A percentile compares a stretch with the other conserved stretches of the same genome.
Conservation (phyloP, 2,113 vertebrate species). For the Tupaia tana region DNA sequence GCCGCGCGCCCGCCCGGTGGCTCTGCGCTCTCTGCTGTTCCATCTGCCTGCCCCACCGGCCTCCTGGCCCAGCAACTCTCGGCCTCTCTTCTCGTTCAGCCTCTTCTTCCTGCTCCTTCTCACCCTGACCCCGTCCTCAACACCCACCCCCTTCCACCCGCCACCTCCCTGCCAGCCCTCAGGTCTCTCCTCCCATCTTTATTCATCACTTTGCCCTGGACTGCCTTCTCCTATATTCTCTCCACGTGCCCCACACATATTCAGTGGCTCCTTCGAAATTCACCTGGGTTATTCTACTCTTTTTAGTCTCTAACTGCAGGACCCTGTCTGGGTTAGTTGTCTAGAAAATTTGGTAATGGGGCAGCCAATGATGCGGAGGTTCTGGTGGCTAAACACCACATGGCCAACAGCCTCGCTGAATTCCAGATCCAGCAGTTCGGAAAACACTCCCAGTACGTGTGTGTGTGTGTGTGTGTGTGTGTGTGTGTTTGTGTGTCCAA, state of each 20-base stretch:
- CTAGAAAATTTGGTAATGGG: background rate
- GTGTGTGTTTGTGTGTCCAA: too few species aligned
- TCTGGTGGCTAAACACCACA: too few species aligned
- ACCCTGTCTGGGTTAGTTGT: background rate
- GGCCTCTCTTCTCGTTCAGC: constrained; percentile 27
- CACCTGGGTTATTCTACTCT: constrained; percentile 35
- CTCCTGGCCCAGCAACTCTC: constrained; percentile 46
- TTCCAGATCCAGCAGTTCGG: too few species aligned
- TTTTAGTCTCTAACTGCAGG: background rate
- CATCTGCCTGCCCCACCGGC: constrained; percentile 66
- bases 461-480: too few species aligned
- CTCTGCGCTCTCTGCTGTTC: constrained; percentile 50
- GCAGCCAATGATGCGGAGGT: too few species aligned
- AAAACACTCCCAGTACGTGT: too few species aligned
- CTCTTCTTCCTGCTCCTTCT: background rate
- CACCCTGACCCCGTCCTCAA: too few species aligned
- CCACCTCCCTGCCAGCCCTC: background rate
- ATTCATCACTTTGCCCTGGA: background rate
- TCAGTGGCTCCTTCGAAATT: constrained; percentile 62
- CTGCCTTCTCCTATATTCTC: background rate
- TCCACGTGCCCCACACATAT: constrained; percentile 40
- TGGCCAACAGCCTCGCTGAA: too few species aligned
- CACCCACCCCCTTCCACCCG: too few species aligned
- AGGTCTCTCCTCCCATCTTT: background rate
- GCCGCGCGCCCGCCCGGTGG: constrained; percentile 22